These are phyloP conservation scores for Sicus ferrugineus DNA, from an alignment of 2,888 invertebrate genomes.

Conservation along the genomic window DNA sequence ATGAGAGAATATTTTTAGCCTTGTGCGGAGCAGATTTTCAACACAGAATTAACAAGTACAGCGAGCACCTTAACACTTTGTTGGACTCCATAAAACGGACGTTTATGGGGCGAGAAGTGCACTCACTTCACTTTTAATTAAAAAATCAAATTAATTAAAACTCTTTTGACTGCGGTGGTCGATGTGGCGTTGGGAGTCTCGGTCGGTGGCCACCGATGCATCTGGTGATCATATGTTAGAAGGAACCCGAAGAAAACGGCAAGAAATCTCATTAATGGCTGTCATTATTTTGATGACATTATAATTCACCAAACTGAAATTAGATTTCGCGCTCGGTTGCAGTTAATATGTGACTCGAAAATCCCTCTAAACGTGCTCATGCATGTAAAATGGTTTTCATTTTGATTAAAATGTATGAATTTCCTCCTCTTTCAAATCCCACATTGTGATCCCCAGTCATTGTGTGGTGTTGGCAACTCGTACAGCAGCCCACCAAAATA, in stretches of 20 bases:
- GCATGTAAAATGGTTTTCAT: neutral
- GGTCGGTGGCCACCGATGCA: constrained; percentile 22
- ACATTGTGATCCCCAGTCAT: neutral
- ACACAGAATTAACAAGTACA: neutral
- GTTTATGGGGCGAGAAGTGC: neutral
- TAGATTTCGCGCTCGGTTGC: constrained; percentile 16
- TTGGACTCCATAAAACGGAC: neutral
- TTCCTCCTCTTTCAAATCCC: neutral
- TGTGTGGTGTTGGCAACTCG: too few relatives aligned
- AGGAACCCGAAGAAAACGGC: constrained; percentile 15
- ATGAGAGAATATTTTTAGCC: constrained; percentile 10
- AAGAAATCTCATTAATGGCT: neutral
- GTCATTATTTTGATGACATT: neutral
- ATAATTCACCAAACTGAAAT: constrained; percentile 3
- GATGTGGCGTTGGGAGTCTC: neutral
- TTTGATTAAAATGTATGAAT: neutral
- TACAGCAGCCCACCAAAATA: too few relatives aligned
- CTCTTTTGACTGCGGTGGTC: neutral
- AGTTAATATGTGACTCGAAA: too few relatives aligned
- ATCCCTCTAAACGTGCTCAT: neutral
- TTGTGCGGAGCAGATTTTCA: neutral
- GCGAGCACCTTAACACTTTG: neutral
- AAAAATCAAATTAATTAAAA: neutral
- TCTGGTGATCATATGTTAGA: constrained; percentile 23
- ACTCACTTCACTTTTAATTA: neutral